Percentiles rank a stretch among this genome's conserved stretches.
Evolutionary conservation across 1,140 invertebrate genomes (phyloP).

Genomic region (Microplitis mediator): DNA sequence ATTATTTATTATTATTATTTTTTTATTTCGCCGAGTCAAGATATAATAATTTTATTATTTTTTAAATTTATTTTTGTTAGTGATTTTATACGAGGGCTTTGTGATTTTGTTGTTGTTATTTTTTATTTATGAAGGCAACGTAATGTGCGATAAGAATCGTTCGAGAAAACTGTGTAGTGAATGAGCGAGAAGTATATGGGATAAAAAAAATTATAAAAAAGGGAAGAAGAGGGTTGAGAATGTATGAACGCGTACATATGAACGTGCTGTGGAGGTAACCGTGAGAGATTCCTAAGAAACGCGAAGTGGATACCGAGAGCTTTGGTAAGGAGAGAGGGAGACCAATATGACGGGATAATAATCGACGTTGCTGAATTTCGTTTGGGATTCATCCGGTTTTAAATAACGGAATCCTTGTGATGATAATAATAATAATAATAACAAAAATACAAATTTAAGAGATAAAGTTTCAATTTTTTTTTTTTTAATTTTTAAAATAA

Average conservation of each 20-base stretch:
- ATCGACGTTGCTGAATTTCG: conserved; percentile 25
- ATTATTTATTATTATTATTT: not conserved
- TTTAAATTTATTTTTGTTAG: no score
- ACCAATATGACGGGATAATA: conserved; percentile 27
- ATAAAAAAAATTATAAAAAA: not conserved
- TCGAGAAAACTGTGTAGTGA: conserved; percentile 24
- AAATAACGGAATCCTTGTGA: conserved; percentile 15
- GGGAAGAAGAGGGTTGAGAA: not conserved
- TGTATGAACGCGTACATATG: not conserved
- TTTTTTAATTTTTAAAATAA: no score
- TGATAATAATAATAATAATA: not conserved
- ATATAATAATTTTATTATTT: no score
- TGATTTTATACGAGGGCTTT: no score
- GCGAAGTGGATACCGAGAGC: conserved; percentile 4
- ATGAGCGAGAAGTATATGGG: conserved; percentile 12
- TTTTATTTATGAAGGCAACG: conserved; percentile 4
- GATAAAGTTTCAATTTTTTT: no score
- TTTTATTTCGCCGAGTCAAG: no score
- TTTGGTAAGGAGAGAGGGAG: not conserved
- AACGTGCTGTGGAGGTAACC: conserved; percentile 9
- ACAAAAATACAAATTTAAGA: not conserved
- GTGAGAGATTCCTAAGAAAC: conserved; percentile 25
- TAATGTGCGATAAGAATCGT: conserved; percentile 28
- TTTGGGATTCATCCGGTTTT: conserved; percentile 22
- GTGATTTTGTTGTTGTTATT: conserved; percentile 3